phyloP scores from a whole-genome alignment of 64 coral and sea anemone genomes.

The Actinia equina region DNA sequence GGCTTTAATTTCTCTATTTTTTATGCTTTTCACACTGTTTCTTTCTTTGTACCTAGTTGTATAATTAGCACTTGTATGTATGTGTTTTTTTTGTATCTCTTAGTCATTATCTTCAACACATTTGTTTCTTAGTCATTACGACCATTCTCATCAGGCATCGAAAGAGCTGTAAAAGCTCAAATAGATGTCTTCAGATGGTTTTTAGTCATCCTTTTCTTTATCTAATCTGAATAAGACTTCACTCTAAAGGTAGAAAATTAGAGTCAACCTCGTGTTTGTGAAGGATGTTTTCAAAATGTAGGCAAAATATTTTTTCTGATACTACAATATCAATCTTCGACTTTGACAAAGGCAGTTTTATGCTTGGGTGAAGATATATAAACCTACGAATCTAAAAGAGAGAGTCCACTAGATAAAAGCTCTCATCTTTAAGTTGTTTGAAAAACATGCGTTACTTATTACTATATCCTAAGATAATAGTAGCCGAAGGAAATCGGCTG shows the following conservation, averaged over 20 bases:
- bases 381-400: background rate
- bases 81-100: background rate
- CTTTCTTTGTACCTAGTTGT: background rate
- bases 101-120: too few species aligned
- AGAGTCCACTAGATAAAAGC: background rate
- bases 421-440: too few species aligned
- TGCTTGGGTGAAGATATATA: background rate
- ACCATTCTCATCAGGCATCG: background rate
- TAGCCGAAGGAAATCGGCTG: background rate
- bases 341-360: background rate
- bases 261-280: background rate
- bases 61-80: background rate
- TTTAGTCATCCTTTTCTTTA: background rate
- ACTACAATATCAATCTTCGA: background rate
- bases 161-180: background rate
- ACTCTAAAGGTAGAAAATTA: background rate
- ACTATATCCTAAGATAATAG: background rate
- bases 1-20: conserved; percentile 8
- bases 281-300: background rate
- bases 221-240: background rate
- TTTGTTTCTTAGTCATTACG: background rate
- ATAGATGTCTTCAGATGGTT: background rate
- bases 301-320: background rate
- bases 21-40: background rate
- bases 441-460: too few species aligned